Percentiles rank a stretch among this genome's conserved stretches.
Conservation (phyloP, 2,797 vertebrate genomes). For the Coregonus suidteri region DNA sequence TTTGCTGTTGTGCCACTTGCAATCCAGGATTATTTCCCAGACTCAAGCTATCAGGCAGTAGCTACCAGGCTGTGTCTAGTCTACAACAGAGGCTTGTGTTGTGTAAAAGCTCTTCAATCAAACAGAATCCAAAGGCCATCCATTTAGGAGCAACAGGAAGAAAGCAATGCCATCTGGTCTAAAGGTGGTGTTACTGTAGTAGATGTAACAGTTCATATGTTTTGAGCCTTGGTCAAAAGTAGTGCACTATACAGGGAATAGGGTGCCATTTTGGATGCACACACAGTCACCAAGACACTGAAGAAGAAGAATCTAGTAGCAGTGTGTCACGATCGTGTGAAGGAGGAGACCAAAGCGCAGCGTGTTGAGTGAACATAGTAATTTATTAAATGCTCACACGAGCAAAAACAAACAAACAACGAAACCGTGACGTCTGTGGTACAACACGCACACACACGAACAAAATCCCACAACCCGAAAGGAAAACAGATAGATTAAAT, state of each 20-base stretch:
- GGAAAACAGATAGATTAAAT: too few species aligned
- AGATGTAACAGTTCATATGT: too few species aligned
- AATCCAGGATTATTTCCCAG: constrained; percentile 33
- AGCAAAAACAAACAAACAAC: too few species aligned
- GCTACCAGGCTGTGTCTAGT: too few species aligned
- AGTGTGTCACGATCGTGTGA: too few species aligned
- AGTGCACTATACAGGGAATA: neutral
- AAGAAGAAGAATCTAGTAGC: neutral
- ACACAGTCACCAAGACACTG: neutral
- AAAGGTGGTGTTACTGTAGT: neutral
- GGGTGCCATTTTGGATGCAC: neutral
- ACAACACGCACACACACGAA: too few species aligned
- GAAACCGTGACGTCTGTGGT: too few species aligned
- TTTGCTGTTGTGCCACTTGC: constrained; percentile 27
- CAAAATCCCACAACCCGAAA: too few species aligned
- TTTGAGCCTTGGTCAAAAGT: neutral
- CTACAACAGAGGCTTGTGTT: neutral
- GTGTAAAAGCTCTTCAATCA: neutral
- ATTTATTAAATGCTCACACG: too few species aligned
- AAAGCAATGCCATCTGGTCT: neutral
- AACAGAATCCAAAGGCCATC: neutral
- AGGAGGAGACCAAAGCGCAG: too few species aligned
- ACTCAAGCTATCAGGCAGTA: neutral
- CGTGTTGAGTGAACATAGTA: too few species aligned
- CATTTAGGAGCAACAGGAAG: neutral